Evolutionary conservation across 1,140 invertebrate species (phyloP).

Genomic region (Papilio machaon): DNA sequence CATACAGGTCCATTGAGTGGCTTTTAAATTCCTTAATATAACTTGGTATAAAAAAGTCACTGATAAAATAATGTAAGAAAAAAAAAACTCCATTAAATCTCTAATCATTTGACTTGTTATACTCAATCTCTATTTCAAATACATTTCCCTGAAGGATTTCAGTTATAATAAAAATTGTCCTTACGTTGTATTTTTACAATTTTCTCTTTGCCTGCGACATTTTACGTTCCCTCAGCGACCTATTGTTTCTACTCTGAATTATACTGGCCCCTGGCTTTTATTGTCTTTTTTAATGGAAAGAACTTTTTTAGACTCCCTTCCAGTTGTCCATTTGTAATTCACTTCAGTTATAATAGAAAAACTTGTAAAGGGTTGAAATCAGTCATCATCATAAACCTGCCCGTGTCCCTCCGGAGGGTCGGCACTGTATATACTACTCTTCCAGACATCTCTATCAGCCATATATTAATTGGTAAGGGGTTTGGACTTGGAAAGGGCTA

Average conservation of each 20-base stretch:
- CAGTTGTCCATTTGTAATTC: conserved; percentile 15
- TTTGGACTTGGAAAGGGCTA: no score
- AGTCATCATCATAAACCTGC: no score
- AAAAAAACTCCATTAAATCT: conserved; percentile 7
- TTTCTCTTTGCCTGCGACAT: conserved; percentile 40
- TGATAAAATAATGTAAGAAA: not conserved
- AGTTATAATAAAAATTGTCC: conserved; percentile 47
- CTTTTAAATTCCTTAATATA: not conserved
- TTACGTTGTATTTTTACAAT: conserved; percentile 39
- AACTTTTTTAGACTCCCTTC: conserved; percentile 39
- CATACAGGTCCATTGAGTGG: not conserved
- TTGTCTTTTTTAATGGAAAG: conserved; percentile 45
- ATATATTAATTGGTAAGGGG: no score
- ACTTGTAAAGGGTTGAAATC: conserved; percentile 22
- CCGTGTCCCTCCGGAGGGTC: no score
- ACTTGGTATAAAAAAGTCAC: not conserved
- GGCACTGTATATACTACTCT: no score
- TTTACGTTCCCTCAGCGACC: conserved; percentile 42
- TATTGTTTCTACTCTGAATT: conserved; percentile 45
- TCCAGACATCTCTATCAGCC: no score
- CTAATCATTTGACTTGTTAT: conserved; percentile 32
- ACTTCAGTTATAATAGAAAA: conserved; percentile 36
- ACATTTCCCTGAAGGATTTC: conserved; percentile 36
- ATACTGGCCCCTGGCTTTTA: conserved; percentile 42
- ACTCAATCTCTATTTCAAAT: conserved; percentile 26